Evolutionary conservation across 2,888 invertebrate species (phyloP).

Genomic region (Entomobrya proxima): DNA sequence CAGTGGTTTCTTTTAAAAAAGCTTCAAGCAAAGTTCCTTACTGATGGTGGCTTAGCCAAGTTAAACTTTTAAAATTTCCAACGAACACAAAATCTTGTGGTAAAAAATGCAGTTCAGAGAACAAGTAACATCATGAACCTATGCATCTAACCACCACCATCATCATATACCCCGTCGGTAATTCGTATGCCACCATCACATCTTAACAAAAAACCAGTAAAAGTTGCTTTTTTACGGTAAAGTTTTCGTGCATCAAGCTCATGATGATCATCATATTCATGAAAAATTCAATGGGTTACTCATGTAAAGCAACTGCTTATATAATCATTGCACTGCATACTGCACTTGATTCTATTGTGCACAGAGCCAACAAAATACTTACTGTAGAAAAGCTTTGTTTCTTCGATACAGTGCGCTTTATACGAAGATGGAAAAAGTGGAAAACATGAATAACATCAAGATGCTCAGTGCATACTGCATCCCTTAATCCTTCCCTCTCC

Average conservation of each 20-base stretch:
- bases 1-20: slow-evolving; percentile 11
- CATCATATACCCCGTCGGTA: too few relatives aligned
- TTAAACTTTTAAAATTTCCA: slow-evolving; percentile 4
- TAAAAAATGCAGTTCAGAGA: slow-evolving; percentile 39
- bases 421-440: slow-evolving; percentile 40
- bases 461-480: slow-evolving; percentile 30
- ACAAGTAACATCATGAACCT: slow-evolving; percentile 43
- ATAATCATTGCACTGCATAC: background rate
- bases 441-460: slow-evolving; percentile 48
- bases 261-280: slow-evolving; percentile 10
- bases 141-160: background rate
- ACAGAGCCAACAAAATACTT: background rate
- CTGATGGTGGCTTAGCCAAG: background rate
- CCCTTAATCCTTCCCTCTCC: slow-evolving; percentile 44
- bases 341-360: slow-evolving; percentile 14
- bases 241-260: background rate
- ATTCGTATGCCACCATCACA: too few relatives aligned
- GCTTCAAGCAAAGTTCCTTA: background rate
- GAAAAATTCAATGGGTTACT: slow-evolving; percentile 49
- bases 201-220: slow-evolving; percentile 11
- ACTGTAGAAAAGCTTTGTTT: slow-evolving; percentile 22
- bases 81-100: slow-evolving; percentile 48
- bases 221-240: slow-evolving; percentile 43
- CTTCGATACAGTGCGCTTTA: slow-evolving; percentile 9
- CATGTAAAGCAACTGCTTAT: slow-evolving; percentile 43